These are phyloP conservation scores for Paedocypris micromegethes DNA, from an alignment of 2,797 vertebrate species.

Conservation along the genomic window DNA sequence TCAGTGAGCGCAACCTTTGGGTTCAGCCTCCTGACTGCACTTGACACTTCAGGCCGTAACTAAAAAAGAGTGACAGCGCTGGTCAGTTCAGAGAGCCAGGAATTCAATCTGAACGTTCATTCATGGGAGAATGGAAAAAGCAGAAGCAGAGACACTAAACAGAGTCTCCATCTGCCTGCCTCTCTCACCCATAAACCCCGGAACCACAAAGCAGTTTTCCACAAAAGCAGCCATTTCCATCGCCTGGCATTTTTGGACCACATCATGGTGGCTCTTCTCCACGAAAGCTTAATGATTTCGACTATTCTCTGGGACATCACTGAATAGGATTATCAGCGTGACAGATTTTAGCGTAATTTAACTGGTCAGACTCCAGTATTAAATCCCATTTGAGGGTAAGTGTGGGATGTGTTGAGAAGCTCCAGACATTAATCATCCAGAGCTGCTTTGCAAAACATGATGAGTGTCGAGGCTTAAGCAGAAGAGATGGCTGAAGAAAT, in stretches of 20 bases:
- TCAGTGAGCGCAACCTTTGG: constrained; percentile 9
- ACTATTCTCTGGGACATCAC: constrained; percentile 28
- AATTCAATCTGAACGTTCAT: constrained; percentile 26
- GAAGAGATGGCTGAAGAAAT: constrained; percentile 37
- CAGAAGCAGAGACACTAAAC: constrained; percentile 18
- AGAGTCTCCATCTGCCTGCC: constrained; percentile 39
- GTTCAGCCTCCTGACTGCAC: constrained; percentile 14
- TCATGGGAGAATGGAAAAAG: constrained; percentile 39
- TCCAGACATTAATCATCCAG: constrained; percentile 27
- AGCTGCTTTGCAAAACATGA: constrained; percentile 27
- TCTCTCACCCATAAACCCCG: constrained; percentile 30
- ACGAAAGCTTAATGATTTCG: constrained; percentile 38
- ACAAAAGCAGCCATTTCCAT: constrained; percentile 17
- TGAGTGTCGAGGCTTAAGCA: constrained; percentile 20
- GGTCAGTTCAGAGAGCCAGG: constrained; percentile 20
- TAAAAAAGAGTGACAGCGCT: constrained; percentile 4
- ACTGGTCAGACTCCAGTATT: constrained; percentile 32
- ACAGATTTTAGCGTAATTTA: constrained; percentile 29
- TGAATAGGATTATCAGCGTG: constrained; percentile 30
- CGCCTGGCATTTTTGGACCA: constrained; percentile 28
- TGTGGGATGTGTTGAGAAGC: constrained; percentile 19
- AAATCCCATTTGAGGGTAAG: constrained; percentile 37
- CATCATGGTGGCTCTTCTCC: constrained; percentile 30
- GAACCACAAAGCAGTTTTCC: constrained; percentile 23
- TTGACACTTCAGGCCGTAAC: not conserved